These are phyloP conservation scores for Threskiornis aethiopicus DNA, from an alignment of 2,797 vertebrate genomes.

Conservation along the genomic window DNA sequence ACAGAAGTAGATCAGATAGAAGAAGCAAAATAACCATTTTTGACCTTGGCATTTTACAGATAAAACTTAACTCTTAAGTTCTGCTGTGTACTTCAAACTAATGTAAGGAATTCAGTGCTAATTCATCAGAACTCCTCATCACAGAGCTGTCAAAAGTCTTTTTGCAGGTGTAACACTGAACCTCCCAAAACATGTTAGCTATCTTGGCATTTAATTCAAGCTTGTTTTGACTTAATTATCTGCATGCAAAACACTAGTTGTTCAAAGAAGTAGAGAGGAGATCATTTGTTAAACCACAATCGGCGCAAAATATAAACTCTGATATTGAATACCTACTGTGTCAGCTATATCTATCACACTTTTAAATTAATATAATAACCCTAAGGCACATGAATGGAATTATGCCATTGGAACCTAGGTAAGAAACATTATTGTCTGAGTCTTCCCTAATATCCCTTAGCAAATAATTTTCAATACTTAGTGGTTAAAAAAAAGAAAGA, in stretches of 20 bases:
- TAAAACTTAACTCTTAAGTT: background rate
- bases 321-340: background rate
- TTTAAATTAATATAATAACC: background rate
- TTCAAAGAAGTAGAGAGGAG: background rate
- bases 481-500: background rate
- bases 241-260: background rate
- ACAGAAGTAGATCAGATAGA: background rate
- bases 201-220: constrained; percentile 1
- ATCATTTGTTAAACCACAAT: background rate
- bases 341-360: background rate
- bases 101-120: background rate
- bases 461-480: background rate
- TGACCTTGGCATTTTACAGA: background rate
- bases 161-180: background rate
- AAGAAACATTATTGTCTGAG: background rate
- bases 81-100: background rate
- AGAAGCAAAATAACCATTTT: background rate
- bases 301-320: background rate
- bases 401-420: background rate
- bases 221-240: background rate
- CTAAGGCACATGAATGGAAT: background rate
- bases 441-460: background rate
- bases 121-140: background rate
- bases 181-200: background rate
- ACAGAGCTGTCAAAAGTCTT: background rate